Conservation (phyloP, 1,140 invertebrate species). For the Muscidifurax raptorellus region DNA sequence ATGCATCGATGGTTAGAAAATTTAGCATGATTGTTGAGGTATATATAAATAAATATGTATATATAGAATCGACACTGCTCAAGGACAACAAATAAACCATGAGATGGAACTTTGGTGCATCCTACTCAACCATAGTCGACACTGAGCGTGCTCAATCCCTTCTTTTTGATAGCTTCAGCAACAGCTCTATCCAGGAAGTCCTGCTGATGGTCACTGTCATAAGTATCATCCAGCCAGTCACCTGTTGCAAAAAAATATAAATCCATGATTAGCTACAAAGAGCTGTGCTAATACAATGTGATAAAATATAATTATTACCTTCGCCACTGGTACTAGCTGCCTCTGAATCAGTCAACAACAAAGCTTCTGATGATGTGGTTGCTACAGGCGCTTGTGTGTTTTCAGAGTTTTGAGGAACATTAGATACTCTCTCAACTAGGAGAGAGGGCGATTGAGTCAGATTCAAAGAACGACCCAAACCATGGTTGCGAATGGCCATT, state of each 20-base stretch:
- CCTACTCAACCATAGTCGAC: conserved; percentile 72
- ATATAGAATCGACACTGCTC: conserved; percentile 2
- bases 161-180: conserved; percentile 82
- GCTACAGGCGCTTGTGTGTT: conserved; percentile 36
- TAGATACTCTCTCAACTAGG: conserved; percentile 49
- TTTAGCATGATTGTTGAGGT: conserved; percentile 23
- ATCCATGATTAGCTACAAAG: neutral
- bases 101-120: neutral
- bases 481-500: conserved; percentile 76
- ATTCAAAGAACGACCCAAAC: conserved; percentile 69
- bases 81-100: conserved; percentile 39
- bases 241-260: conserved; percentile 40
- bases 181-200: conserved; percentile 82
- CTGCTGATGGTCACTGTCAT: conserved; percentile 68
- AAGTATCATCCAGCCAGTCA: conserved; percentile 61
- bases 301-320: conserved; percentile 38
- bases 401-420: conserved; percentile 48
- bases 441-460: conserved; percentile 65
- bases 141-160: conserved; percentile 79
- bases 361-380: conserved; percentile 54
- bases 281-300: neutral
- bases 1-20: conserved; percentile 39
- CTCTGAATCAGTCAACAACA: conserved; percentile 47
- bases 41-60: conserved; percentile 31
- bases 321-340: conserved; percentile 50